Evolutionary conservation across 2,797 vertebrate species (phyloP).

Genomic region (Erethizon dorsatum): DNA sequence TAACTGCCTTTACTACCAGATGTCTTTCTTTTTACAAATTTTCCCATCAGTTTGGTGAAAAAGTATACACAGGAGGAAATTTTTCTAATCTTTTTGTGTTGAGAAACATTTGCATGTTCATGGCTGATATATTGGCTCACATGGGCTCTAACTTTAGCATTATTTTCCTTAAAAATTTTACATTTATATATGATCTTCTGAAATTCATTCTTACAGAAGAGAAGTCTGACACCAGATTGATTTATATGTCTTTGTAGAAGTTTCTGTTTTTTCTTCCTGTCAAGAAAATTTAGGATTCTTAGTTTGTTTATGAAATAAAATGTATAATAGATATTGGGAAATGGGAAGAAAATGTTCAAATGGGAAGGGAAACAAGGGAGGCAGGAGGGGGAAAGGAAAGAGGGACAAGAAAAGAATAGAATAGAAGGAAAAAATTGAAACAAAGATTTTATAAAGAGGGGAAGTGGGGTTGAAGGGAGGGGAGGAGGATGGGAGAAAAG

Average conservation of each 20-base stretch:
- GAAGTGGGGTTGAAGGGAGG: no score
- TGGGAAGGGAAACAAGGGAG: no score
- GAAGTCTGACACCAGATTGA: neutral
- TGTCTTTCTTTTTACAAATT: neutral
- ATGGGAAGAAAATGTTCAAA: no score
- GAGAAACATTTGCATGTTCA: neutral
- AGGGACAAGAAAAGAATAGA: no score
- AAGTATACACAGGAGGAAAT: neutral
- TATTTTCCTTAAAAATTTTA: neutral
- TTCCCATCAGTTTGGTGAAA: neutral
- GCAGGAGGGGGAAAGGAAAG: no score
- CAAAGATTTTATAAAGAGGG: no score
- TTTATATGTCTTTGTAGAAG: neutral
- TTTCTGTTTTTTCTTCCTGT: neutral
- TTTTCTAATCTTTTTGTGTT: neutral
- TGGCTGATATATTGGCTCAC: neutral
- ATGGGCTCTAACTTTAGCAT: neutral
- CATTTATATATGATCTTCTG: neutral
- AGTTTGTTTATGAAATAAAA: neutral
- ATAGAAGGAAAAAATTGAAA: no score
- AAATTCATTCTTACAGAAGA: neutral
- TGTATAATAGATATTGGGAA: no score
- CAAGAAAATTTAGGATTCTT: neutral
- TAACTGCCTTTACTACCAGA: neutral
- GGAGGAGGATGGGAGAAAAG: no score